Base-by-base conservation (phyloP, 1,140 invertebrate genomes). In the Thaumatotibia leucotreta region DNA sequence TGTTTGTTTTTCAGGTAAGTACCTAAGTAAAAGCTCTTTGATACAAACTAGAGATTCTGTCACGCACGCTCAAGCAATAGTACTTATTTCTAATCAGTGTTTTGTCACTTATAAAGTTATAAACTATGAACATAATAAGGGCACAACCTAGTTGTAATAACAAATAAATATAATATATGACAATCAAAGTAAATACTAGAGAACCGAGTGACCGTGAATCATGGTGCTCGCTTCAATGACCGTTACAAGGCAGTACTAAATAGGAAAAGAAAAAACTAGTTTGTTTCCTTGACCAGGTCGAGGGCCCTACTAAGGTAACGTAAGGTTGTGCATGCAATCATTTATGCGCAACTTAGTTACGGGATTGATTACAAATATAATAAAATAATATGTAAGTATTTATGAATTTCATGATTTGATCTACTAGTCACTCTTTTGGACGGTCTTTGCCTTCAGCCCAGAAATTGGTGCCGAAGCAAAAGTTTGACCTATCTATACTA, bases 221-320 rank as follows among this genome's bases (percentile, higher is more conserved):
- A 58, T n/a, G 11, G 50, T 52, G 52, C 14, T 58, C 29, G 52
- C 52, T 27, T 27, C 52, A 24, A 58, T 58, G 23, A 58, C 52
- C 52, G 52, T 29, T 27, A 23, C 52, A 31, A 58, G 52, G 52
- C 52, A 10, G 24, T 58, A 29, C 24, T 14, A 58, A 58, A 31
- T 58, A 27, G 52, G 52, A 58, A 58, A 27, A 29, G 52, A 58
- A 58, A 58, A 58, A 58, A 58, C 23, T 58, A 58, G 52, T 58
- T 27, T 58, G 52, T 58, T 58, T 58, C 52, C 52, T 58, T 58
- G 52, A 58, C 52, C 24, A 45, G 14, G 39, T 45, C 39, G 39
- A 45, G 39, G 17, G 39, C 17, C 35, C 20, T 20, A 20, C 39
- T 45, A 45, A 45, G 39, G 39, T 45, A 45, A 45, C 39, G 9